phyloP scores from a whole-genome alignment of 1,140 invertebrate species.

The Orussus abietinus region DNA sequence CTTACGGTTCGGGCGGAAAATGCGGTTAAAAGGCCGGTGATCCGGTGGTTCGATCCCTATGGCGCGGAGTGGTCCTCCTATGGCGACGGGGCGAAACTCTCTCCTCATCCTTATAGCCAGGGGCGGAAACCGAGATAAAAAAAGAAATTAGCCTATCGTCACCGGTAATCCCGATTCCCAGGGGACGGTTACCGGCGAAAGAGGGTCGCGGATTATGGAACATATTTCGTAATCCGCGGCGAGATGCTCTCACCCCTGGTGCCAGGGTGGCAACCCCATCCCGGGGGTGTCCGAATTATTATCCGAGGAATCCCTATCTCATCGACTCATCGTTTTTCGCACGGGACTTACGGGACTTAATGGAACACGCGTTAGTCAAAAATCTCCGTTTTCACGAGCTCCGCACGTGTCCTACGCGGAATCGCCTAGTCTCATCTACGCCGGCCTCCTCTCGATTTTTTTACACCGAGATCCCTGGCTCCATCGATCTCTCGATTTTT shows the following conservation, averaged over 20 bases:
- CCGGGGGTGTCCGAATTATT: conserved; percentile 41
- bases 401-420: too few species aligned
- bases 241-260: conserved; percentile 20
- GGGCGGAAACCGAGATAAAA: not conserved
- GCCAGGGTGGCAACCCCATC: conserved; percentile 30
- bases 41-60: too few species aligned
- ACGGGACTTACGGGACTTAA: conserved; percentile 52
- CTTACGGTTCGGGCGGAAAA: too few species aligned
- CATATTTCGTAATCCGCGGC: conserved; percentile 50
- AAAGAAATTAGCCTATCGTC: conserved; percentile 52
- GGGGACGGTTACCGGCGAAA: conserved; percentile 10
- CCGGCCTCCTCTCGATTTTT: too few species aligned
- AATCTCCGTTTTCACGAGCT: too few species aligned
- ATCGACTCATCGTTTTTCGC: conserved; percentile 50
- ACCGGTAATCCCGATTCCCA: conserved; percentile 41
- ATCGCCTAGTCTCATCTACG: too few species aligned
- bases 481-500: too few species aligned
- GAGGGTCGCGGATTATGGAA: conserved; percentile 36
- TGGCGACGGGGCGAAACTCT: too few species aligned
- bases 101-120: too few species aligned
- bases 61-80: too few species aligned
- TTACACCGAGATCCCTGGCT: too few species aligned
- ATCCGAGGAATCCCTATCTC: conserved; percentile 46
- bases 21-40: too few species aligned
- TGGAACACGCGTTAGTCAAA: conserved; percentile 41